Evolutionary conservation across 2,797 vertebrate species (phyloP), one percentile per base, ranked within the genome.

Genomic region (Manis javanica): DNA sequence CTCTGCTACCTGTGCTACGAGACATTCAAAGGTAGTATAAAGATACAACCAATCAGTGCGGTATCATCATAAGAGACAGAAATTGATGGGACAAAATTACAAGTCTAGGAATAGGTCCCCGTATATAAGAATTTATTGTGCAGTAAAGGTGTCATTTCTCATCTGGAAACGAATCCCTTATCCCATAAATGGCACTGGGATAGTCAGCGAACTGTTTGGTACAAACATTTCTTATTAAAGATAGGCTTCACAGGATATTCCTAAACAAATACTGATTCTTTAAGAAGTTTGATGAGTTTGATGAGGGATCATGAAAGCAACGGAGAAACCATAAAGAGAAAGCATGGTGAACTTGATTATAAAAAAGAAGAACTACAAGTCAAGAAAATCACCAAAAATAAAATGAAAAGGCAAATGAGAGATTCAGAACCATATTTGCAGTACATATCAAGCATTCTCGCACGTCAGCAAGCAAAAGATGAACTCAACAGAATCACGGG

Each of bases 321-420:
- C n/a, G n/a, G 34, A 92, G n/a, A 71, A 94, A 42, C 19, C 14
- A 69, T 55, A 18, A 91, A 78, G 31, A 78, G 26, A 66, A 84
- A 37, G 7, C 55, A 12, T 34, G 16, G 72, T 74, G 46, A 88
- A 72, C 29, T 75, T 69, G 57, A 72, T 89, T 74, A 64, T 61
- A 23, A 59, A 87, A 85, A 93, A 57, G 51, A 91, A 74, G 71
- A 63, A 72, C 12, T 64, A 13, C 18, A 88, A 49, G 8, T 66
- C 71, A 90, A 84, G 42, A 79, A 89, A 89, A 82, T 69, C 16
- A 64, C 55, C 26, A 86, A 51, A 90, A 95, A 71, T 75, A 71
- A 59, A 81, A 82, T 75, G 69, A 31, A 87, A 94, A 85, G 69
- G 39, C 15, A 66, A 94, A 90, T 53, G 55, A 78, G 4, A 89